A percentile compares a stretch with the other conserved stretches of the same genome.
Conservation (phyloP, 2,113 vertebrate species). For the Butorides virescens region DNA sequence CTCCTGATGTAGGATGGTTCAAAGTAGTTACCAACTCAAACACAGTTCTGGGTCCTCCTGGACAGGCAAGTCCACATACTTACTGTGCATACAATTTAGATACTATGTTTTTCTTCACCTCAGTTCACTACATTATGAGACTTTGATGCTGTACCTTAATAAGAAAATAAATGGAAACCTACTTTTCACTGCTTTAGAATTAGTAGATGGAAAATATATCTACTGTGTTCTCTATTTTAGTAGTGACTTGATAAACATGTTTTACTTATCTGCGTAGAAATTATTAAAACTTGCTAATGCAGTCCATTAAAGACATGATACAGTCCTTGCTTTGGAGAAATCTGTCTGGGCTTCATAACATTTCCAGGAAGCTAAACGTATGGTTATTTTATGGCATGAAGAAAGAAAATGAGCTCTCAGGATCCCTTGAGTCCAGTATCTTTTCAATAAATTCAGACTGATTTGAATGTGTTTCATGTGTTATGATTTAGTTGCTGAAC, state of each 20-base stretch:
- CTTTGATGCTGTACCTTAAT: neutral
- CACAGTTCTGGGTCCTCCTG: neutral
- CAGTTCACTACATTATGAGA: neutral
- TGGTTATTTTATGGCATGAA: neutral
- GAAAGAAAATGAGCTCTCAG: neutral
- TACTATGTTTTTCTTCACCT: neutral
- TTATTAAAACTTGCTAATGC: neutral
- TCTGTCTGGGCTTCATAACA: neutral
- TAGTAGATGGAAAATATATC: neutral
- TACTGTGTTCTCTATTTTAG: neutral
- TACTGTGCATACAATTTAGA: neutral
- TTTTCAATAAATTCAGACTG: neutral
- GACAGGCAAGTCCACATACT: neutral
- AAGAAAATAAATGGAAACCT: neutral
- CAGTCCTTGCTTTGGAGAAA: neutral
- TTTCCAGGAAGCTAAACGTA: neutral
- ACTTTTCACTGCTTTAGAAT: neutral
- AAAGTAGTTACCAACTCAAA: neutral
- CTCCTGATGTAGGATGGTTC: neutral
- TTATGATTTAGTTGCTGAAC: neutral
- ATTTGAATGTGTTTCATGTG: neutral
- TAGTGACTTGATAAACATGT: neutral
- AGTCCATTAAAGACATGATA: neutral
- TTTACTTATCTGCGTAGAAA: neutral
- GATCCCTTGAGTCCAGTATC: neutral